These are phyloP conservation scores for Tetramorium simillimum DNA, from an alignment of 1,140 invertebrate species.

Conservation along the genomic window DNA sequence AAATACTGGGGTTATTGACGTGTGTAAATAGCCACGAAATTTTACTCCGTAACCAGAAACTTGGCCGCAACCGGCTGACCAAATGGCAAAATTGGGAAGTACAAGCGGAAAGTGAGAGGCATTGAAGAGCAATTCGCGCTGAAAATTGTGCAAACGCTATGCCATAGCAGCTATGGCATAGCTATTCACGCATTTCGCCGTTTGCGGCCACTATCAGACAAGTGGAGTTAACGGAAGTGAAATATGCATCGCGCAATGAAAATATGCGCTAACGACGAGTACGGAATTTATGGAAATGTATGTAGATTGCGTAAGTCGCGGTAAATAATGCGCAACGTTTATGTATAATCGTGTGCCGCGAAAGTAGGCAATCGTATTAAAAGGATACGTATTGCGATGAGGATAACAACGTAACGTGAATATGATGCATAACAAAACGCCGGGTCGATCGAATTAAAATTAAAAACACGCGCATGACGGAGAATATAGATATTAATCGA, in stretches of 20 bases:
- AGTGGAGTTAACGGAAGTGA: conserved; percentile 8
- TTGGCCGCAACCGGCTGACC: conserved; percentile 21
- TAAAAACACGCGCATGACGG: not conserved
- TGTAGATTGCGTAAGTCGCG: conserved; percentile 29
- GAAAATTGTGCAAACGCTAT: conserved; percentile 56
- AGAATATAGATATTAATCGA: not conserved
- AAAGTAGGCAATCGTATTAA: conserved; percentile 35
- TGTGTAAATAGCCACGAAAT: conserved; percentile 72
- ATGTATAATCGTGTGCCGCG: conserved; percentile 17
- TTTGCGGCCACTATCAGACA: not conserved
- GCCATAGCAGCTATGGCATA: conserved; percentile 19
- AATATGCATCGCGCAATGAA: conserved; percentile 36
- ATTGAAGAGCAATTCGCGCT: conserved; percentile 42
- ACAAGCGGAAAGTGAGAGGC: conserved; percentile 72
- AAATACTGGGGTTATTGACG: conserved; percentile 72
- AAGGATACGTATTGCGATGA: not conserved
- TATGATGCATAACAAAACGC: not conserved
- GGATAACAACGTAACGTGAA: not conserved
- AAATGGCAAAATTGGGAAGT: conserved; percentile 61
- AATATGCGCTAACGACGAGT: not conserved
- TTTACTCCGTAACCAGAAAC: conserved; percentile 66
- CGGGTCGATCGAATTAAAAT: conserved; percentile 13
- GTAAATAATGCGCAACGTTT: conserved; percentile 45
- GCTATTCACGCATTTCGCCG: conserved; percentile 12
- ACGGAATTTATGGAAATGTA: conserved; percentile 45